Evolutionary conservation across 2,797 vertebrate species (phyloP).

Genomic region (Eulemur rubriventer): DNA sequence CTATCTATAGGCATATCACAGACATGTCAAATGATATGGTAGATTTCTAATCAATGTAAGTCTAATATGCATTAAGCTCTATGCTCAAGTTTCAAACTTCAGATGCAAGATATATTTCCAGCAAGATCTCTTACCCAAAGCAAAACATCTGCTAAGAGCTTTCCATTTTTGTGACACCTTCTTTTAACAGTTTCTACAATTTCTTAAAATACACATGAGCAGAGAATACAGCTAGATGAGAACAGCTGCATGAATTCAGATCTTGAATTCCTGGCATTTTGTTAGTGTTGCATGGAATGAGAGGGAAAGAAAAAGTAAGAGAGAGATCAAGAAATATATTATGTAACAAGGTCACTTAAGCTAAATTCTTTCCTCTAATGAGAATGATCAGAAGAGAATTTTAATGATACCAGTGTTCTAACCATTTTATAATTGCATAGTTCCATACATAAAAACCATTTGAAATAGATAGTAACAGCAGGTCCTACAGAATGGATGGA

Average conservation of each 20-base stretch:
- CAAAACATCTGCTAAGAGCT: slow-evolving; percentile 39
- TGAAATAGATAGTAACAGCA: background rate
- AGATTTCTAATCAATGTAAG: slow-evolving; percentile 27
- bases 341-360: background rate
- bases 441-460: background rate
- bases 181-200: slow-evolving; percentile 57
- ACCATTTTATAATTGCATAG: background rate
- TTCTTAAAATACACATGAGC: background rate
- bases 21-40: background rate
- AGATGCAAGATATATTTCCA: slow-evolving; percentile 8
- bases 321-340: background rate
- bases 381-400: background rate
- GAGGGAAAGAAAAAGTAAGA: background rate
- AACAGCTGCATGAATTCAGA: background rate
- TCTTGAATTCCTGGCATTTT: background rate
- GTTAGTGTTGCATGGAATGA: background rate
- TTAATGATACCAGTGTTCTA: background rate
- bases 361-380: background rate
- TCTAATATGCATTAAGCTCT: background rate
- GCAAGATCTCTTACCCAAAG: slow-evolving; percentile 2
- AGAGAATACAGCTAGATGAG: slow-evolving; percentile 4
- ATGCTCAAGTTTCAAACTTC: background rate
- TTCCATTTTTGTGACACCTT: slow-evolving; percentile 45
- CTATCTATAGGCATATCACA: background rate
- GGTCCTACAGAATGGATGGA: background rate